Percentiles rank a stretch among this genome's conserved stretches.
These are phyloP conservation scores for Dasypolia templi DNA, from an alignment of 2,888 invertebrate species.

Conservation along the genomic window DNA sequence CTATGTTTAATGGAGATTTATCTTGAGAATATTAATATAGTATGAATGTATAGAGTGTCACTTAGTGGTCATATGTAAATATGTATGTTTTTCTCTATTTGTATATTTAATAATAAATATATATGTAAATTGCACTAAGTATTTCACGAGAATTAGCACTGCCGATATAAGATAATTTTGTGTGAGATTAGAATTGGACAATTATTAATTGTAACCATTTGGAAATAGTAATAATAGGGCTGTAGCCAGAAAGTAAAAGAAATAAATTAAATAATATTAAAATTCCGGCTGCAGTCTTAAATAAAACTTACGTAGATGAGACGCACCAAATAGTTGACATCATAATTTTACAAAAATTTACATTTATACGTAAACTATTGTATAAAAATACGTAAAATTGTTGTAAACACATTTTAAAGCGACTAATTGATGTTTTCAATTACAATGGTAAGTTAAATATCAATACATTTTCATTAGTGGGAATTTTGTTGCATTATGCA, in stretches of 20 bases:
- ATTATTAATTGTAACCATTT: constrained; percentile 20
- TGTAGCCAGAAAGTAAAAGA: constrained; percentile 6
- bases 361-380: constrained; percentile 4
- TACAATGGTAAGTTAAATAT: constrained; percentile 16
- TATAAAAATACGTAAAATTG: constrained; percentile 1
- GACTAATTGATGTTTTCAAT: constrained; percentile 24
- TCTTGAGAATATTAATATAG: constrained; percentile 34
- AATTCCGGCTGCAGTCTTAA: neutral
- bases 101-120: too few species aligned
- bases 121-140: constrained; percentile 31
- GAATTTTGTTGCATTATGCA: constrained; percentile 28
- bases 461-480: constrained; percentile 14
- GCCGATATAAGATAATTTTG: constrained; percentile 32
- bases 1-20: constrained; percentile 53
- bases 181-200: constrained; percentile 9
- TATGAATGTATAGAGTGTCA: constrained; percentile 48
- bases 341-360: constrained; percentile 20
- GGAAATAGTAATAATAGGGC: neutral
- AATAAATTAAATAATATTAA: neutral
- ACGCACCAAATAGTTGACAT: constrained; percentile 7
- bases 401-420: constrained; percentile 11
- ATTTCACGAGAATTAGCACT: constrained; percentile 50
- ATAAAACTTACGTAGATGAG: constrained; percentile 6
- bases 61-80: constrained; percentile 46
- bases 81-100: constrained; percentile 37